These are phyloP conservation scores for Drosophila pseudotakahashii DNA, from an alignment of 2,888 invertebrate genomes.

Conservation along the genomic window DNA sequence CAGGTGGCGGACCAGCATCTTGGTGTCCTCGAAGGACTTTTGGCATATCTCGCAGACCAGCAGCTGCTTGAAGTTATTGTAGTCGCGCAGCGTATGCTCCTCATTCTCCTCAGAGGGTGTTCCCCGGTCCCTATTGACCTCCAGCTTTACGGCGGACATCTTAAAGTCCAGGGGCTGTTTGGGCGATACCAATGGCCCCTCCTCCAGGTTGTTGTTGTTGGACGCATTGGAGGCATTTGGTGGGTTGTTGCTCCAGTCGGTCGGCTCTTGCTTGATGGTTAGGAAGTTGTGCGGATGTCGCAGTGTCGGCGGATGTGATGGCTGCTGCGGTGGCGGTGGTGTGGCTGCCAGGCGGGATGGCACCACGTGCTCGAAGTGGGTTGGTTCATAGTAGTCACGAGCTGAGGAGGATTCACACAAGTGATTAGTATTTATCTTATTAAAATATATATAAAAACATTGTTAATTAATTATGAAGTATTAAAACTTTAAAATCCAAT, in stretches of 20 bases:
- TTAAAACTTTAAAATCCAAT: too few relatives aligned
- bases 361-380: conserved; percentile 68
- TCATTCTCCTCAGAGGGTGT: conserved; percentile 61
- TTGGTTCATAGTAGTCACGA: conserved; percentile 68
- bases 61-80: conserved; percentile 89
- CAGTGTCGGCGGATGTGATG: conserved; percentile 34
- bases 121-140: conserved; percentile 55
- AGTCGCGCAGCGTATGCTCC: conserved; percentile 75
- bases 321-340: conserved; percentile 52
- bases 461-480: too few relatives aligned
- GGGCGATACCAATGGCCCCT: conserved; percentile 60
- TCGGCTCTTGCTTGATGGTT: conserved; percentile 87
- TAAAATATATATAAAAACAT: too few relatives aligned
- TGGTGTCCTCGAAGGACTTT: conserved; percentile 92
- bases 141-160: conserved; percentile 72
- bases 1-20: conserved; percentile 93
- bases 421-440: not conserved
- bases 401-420: conserved; percentile 6
- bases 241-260: conserved; percentile 87
- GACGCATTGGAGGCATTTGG: conserved; percentile 41
- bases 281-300: conserved; percentile 73
- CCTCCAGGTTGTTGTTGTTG: conserved; percentile 55
- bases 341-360: conserved; percentile 55
- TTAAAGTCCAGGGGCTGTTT: conserved; percentile 80
- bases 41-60: conserved; percentile 93